Base-by-base conservation (phyloP, 2,888 invertebrate genomes). In the Nudaria mundana region DNA sequence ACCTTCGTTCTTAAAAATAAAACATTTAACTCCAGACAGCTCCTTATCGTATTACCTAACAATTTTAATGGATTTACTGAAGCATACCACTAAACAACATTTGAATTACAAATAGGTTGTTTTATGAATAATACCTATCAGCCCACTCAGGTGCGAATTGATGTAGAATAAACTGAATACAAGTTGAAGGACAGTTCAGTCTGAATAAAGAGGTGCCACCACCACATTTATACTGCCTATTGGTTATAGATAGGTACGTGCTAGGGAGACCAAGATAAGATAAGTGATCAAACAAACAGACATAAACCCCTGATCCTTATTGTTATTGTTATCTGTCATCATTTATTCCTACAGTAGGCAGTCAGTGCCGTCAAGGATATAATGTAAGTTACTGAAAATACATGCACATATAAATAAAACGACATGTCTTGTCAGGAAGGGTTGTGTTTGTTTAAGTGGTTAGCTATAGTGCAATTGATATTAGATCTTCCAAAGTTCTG, bases 141-240 rank as follows among this genome's bases (percentile, higher is more conserved):
- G 47, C 39, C 33, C 32, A 43, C 33, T 55, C 52, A 50, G 48
- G 54, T 54, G 51, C 50, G 26, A 53, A 48, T 30, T 44, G 29
- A 38, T 44, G 44, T 51, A 30, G 48, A 55, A 50, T 58, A 49
- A 61, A 65, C 57, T 55, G 59, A 53, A 45, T 40, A 10, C 26
- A 55, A 60, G 64, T 66, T 66, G 64, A 68, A 66, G 64, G 64
- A 51, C 58, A 40, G 32, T 51, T 56, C 48, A 52, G 44, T 35
- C 49, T 52, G 40, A 56, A 58, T 54, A 56, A 53, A 57, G 56
- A 45, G 24, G 29, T 36, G 35, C 36, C 35, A 46, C 31, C 33
- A 39, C 22, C 30, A 36, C 18, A 15, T 20, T 25, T 30, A n/a
- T n/a, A n/a, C n/a, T n/a, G n/a, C 16, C 36, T 51, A 44, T 44